These are phyloP conservation scores for Cnemophilus loriae DNA, from an alignment of 2,113 vertebrate species.

Conservation along the genomic window DNA sequence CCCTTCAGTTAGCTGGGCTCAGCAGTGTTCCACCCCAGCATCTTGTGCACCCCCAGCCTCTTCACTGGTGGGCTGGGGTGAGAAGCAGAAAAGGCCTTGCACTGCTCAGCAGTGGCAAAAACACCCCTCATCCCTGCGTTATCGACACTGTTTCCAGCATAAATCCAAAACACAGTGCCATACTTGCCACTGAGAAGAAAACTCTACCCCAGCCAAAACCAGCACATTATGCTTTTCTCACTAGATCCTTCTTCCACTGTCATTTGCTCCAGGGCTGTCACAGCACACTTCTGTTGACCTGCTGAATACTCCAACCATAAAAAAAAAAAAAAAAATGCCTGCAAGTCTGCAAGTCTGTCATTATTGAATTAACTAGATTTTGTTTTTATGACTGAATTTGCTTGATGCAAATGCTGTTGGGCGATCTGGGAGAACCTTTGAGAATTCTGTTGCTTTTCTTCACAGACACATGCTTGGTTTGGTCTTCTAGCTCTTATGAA, in stretches of 20 bases:
- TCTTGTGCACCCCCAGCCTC: rapidly evolving
- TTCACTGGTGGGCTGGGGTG: rapidly evolving
- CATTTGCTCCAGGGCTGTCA: background rate
- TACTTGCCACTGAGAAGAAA: background rate
- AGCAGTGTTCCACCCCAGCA: rapidly evolving
- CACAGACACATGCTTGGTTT: background rate
- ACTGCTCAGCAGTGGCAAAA: background rate
- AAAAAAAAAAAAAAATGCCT: background rate
- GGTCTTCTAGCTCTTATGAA: background rate
- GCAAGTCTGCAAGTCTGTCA: background rate
- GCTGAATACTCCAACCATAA: background rate
- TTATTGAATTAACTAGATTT: background rate
- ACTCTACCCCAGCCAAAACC: background rate
- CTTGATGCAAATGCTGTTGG: background rate
- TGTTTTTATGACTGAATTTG: background rate
- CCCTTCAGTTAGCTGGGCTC: background rate
- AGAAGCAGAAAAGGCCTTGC: background rate
- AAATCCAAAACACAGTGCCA: background rate
- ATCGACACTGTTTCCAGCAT: background rate
- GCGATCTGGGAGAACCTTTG: background rate
- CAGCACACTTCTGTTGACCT: background rate
- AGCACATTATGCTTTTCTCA: background rate
- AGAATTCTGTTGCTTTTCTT: background rate
- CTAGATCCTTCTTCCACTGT: background rate
- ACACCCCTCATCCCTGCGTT: no score